Conservation (phyloP, 2,888 invertebrate genomes). For the Loripinus fragilis region DNA sequence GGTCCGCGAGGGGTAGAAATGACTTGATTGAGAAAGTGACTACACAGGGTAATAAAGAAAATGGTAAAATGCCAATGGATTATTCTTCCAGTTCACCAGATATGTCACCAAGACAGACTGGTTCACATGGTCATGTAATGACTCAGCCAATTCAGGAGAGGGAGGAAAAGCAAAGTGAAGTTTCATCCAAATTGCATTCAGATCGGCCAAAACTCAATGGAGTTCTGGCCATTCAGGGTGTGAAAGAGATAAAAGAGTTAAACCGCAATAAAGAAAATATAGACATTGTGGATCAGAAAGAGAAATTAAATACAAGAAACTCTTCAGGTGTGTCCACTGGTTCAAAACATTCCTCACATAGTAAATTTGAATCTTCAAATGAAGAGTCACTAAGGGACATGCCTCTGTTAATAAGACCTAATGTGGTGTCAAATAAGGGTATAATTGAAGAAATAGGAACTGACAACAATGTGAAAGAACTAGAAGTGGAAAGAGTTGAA, state of each 20-base stretch:
- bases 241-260: not conserved
- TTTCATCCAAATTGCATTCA: not conserved
- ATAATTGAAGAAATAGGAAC: constrained; percentile 52
- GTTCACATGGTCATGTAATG: not conserved
- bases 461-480: constrained; percentile 34
- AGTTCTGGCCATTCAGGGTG: not conserved
- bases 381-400: constrained; percentile 57
- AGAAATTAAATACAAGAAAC: not conserved
- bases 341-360: constrained; percentile 22
- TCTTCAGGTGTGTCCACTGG: constrained; percentile 4
- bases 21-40: constrained; percentile 16
- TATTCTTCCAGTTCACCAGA: constrained; percentile 57
- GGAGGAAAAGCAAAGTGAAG: not conserved
- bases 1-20: constrained; percentile 37
- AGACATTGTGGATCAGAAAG: not conserved
- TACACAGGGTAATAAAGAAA: not conserved
- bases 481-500: constrained; percentile 67
- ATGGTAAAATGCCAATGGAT: constrained; percentile 49
- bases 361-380: constrained; percentile 26
- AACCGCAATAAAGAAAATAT: not conserved
- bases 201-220: too few relatives aligned
- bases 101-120: constrained; percentile 41
- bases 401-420: constrained; percentile 30
- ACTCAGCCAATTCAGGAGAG: not conserved
- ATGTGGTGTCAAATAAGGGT: constrained; percentile 10